Evolutionary conservation across 2,113 vertebrate species (phyloP).

Genomic region (Pheucticus melanocephalus): DNA sequence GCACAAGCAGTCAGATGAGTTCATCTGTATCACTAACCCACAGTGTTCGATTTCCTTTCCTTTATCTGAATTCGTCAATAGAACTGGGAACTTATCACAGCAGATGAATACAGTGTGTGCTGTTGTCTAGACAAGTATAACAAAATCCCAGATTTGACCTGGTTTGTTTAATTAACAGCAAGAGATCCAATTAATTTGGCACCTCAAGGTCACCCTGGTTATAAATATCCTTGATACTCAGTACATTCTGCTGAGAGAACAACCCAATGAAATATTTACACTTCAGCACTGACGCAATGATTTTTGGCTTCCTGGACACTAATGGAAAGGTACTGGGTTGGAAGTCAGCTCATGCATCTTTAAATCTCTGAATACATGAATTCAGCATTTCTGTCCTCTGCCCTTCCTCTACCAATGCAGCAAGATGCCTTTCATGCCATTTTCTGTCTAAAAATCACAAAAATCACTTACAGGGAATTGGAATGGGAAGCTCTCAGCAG

Average conservation of each 20-base stretch:
- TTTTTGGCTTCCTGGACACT: not conserved
- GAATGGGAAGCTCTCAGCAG: constrained; percentile 91
- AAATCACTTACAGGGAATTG: constrained; percentile 85
- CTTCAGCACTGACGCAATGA: not conserved
- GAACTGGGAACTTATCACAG: not conserved
- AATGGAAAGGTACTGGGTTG: not conserved
- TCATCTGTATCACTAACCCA: not conserved
- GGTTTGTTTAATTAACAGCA: not conserved
- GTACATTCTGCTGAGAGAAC: not conserved
- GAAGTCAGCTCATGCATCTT: not conserved
- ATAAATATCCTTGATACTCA: not conserved
- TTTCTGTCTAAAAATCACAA: not conserved
- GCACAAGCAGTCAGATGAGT: not conserved
- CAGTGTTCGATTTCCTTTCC: not conserved
- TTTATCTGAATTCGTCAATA: not conserved
- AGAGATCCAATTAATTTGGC: not conserved
- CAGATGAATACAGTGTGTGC: not conserved
- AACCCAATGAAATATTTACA: not conserved
- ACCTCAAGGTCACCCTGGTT: not conserved
- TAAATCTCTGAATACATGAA: not conserved
- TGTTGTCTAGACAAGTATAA: not conserved
- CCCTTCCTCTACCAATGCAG: not conserved
- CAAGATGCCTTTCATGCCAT: not conserved
- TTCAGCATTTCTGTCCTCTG: not conserved
- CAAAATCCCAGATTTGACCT: not conserved